Percentiles rank a stretch among this genome's conserved stretches.
Evolutionary conservation across 2,113 vertebrate species (phyloP).

Genomic region (Ardeotis arabs): DNA sequence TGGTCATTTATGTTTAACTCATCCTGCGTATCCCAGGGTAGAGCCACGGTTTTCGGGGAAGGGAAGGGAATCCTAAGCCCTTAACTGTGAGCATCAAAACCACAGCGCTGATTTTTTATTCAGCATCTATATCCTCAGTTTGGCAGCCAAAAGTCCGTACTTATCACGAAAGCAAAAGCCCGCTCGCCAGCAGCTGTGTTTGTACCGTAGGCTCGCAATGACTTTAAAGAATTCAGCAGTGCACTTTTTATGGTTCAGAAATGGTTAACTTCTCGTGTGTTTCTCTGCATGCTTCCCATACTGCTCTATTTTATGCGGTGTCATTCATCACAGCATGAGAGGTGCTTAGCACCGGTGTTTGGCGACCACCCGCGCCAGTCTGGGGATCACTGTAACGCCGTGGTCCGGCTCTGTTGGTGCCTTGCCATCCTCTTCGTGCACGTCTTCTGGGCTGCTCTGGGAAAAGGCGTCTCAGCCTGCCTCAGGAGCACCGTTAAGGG

Average conservation of each 20-base stretch:
- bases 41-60: neutral
- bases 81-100: neutral
- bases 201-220: rapidly evolving
- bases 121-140: neutral
- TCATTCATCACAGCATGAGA: neutral
- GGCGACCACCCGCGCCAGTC: neutral
- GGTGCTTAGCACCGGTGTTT: neutral
- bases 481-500: conserved; percentile 50
- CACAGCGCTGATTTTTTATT: neutral
- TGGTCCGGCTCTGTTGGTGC: neutral
- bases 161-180: neutral
- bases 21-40: neutral
- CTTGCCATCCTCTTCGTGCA: conserved; percentile 24
- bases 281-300: neutral
- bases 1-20: neutral
- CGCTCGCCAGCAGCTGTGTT: neutral
- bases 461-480: conserved; percentile 30
- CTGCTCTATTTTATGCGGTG: neutral
- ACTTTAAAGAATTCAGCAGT: neutral
- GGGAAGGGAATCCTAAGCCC: neutral
- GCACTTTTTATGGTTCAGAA: neutral
- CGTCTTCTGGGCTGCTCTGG: neutral
- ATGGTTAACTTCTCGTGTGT: conserved; percentile 8
- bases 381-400: neutral
- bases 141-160: neutral